These are phyloP conservation scores for Mionectes macconnelli DNA, from an alignment of 2,113 vertebrate genomes.

Conservation along the genomic window DNA sequence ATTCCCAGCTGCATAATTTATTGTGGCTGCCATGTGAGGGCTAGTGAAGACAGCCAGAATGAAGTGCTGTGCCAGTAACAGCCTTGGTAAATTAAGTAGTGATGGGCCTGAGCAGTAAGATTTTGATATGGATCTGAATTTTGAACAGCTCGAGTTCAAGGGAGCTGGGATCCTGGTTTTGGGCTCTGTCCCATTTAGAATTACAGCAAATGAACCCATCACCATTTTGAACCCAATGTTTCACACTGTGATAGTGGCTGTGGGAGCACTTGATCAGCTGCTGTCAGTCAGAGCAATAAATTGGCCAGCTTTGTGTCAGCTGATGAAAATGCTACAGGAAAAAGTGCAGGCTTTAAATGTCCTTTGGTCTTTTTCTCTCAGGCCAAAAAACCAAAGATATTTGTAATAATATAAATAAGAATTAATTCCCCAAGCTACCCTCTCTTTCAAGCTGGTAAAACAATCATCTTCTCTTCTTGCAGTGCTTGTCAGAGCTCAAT, in stretches of 20 bases:
- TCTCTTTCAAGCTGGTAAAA: constrained; percentile 48
- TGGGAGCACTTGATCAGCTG: constrained; percentile 64
- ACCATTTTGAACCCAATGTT: constrained; percentile 67
- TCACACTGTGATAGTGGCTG: constrained; percentile 60
- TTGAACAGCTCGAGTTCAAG: constrained; percentile 57
- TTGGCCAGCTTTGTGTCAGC: constrained; percentile 56
- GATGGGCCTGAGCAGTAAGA: constrained; percentile 45
- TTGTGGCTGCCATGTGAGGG: constrained; percentile 14
- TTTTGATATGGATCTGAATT: constrained; percentile 56
- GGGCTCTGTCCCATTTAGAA: constrained; percentile 58
- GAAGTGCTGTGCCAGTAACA: constrained; percentile 49
- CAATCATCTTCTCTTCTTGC: constrained; percentile 35
- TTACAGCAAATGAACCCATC: constrained; percentile 64
- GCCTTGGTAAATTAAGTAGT: constrained; percentile 59
- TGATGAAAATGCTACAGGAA: constrained; percentile 47
- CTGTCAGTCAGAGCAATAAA: constrained; percentile 66
- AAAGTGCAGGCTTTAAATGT: constrained; percentile 36
- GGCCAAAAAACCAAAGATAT: neutral
- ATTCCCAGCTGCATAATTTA: constrained; percentile 50
- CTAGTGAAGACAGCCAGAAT: constrained; percentile 48
- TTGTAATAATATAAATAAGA: constrained; percentile 39
- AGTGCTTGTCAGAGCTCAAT: constrained; percentile 29
- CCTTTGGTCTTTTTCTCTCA: constrained; percentile 14
- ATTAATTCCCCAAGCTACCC: neutral
- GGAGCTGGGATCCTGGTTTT: constrained; percentile 49